Evolutionary conservation across 53 echinoderm and acorn worm species (phyloP).

Genomic region (Astropecten irregularis): DNA sequence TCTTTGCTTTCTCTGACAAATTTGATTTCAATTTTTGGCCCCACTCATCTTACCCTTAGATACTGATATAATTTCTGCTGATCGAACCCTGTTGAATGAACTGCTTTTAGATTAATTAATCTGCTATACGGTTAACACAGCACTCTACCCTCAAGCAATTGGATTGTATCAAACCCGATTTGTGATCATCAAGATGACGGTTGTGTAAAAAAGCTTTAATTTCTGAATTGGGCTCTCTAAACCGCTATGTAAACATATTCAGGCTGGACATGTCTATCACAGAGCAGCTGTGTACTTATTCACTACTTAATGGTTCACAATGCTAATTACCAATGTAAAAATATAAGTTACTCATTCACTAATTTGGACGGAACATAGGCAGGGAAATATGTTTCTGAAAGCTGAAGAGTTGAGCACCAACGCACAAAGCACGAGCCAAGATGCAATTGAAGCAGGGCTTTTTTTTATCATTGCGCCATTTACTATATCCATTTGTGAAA

Average conservation of each 20-base stretch:
- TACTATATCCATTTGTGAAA: too few species aligned
- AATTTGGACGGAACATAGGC: too few species aligned
- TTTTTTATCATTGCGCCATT: too few species aligned
- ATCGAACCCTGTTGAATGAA: conserved; percentile 16
- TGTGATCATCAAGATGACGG: background rate
- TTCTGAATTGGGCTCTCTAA: background rate
- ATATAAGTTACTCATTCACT: too few species aligned
- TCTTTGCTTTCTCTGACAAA: background rate
- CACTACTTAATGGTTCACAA: too few species aligned
- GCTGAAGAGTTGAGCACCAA: too few species aligned
- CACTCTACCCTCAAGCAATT: background rate
- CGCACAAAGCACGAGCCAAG: too few species aligned
- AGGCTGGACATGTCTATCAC: background rate
- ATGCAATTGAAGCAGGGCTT: too few species aligned
- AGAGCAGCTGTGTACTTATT: background rate
- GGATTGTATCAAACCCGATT: background rate
- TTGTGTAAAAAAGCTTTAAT: background rate
- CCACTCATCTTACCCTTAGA: background rate
- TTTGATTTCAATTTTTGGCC: background rate
- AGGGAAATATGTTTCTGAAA: too few species aligned
- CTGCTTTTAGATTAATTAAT: conserved; percentile 13
- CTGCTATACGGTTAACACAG: background rate
- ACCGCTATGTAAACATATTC: background rate
- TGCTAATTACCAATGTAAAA: too few species aligned
- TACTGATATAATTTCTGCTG: background rate